Conservation (phyloP, 2,888 invertebrate genomes). For the Gisinianus flammeolus region DNA sequence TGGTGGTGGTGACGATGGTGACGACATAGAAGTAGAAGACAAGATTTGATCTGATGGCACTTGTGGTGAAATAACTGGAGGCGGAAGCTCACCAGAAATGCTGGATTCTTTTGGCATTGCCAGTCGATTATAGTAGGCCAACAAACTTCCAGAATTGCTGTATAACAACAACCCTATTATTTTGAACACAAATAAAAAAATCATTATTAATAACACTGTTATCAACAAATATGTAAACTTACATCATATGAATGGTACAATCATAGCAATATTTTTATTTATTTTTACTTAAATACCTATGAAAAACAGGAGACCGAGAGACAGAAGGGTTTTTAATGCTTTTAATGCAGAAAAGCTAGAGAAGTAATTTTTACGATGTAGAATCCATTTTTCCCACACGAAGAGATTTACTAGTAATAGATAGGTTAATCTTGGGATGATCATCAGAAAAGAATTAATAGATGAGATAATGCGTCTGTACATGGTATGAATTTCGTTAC, state of each 20-base stretch:
- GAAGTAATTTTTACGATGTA: constrained; percentile 15
- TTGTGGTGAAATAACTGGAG: background rate
- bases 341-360: no score
- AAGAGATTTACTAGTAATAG: constrained; percentile 36
- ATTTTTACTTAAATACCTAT: no score
- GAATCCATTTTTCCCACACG: constrained; percentile 43
- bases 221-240: background rate
- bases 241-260: background rate
- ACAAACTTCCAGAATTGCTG: background rate
- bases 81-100: background rate
- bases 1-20: background rate
- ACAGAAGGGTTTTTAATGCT: constrained; percentile 20
- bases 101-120: no score
- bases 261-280: background rate
- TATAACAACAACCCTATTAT: constrained; percentile 14
- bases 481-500: no score
- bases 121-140: background rate
- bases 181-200: constrained; percentile 10
- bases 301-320: background rate
- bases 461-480: background rate
- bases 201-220: background rate
- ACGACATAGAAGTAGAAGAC: background rate
- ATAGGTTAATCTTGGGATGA: constrained; percentile 14
- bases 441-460: background rate
- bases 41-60: no score